These are phyloP conservation scores for Andrena haemorrhoa DNA, from an alignment of 2,888 invertebrate species.

Conservation along the genomic window DNA sequence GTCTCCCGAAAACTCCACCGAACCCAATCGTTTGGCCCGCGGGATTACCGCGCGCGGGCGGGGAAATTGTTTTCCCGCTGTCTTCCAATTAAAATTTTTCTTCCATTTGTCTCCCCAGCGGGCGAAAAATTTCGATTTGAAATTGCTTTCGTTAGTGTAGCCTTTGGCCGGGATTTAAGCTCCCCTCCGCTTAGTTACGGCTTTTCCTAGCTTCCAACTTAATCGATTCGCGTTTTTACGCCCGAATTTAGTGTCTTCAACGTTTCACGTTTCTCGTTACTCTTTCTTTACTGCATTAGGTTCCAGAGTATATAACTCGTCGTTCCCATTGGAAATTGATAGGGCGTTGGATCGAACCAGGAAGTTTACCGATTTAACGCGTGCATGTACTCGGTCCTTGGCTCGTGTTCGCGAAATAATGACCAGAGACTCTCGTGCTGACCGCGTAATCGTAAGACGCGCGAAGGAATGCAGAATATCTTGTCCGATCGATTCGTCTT, in stretches of 20 bases:
- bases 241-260: slow-evolving; percentile 17
- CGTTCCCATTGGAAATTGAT: background rate
- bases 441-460: slow-evolving; percentile 43
- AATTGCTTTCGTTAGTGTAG: slow-evolving; percentile 44
- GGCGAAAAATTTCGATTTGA: slow-evolving; percentile 45
- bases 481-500: slow-evolving; percentile 60
- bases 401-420: background rate
- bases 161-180: slow-evolving; percentile 21
- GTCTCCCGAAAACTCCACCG: background rate
- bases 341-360: background rate
- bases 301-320: background rate
- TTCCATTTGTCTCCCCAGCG: slow-evolving; percentile 27
- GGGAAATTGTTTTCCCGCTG: slow-evolving; percentile 11
- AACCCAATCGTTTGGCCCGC: background rate
- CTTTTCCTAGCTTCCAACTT: slow-evolving; percentile 7
- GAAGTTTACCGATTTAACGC: background rate
- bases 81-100: slow-evolving; percentile 50
- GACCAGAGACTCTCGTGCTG: slow-evolving; percentile 20
- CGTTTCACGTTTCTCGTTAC: background rate
- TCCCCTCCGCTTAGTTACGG: background rate
- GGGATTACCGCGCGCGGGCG: background rate
- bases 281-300: background rate
- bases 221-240: slow-evolving; percentile 14
- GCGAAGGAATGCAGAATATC: slow-evolving; percentile 49
- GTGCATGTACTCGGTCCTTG: no score